Percentiles rank a stretch among this genome's conserved stretches.
phyloP scores from a whole-genome alignment of 35 echinoderm and acorn worm species.

The Heliocidaris erythrogramma region DNA sequence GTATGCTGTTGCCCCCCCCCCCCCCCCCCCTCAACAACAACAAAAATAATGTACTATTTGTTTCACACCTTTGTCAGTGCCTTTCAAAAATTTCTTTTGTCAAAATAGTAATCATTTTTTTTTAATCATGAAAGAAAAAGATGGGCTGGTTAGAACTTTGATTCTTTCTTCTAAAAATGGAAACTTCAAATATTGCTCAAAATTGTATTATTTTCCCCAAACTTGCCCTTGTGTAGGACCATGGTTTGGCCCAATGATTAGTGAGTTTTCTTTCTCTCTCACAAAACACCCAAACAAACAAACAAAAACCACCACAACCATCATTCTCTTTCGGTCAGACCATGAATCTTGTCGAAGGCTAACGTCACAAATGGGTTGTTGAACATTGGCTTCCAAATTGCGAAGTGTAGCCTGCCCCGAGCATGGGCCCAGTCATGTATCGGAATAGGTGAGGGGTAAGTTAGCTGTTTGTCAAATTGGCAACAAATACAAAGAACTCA shows the following conservation, averaged over 20 bases:
- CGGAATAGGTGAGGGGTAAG: conserved; percentile 21
- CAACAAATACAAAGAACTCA: conserved; percentile 1
- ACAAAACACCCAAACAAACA: conserved; percentile 20
- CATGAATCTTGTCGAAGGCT: conserved; percentile 26
- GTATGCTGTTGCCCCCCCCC: no score
- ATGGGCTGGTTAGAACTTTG: background rate
- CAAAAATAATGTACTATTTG: no score
- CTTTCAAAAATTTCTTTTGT: background rate
- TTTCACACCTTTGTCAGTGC: no score
- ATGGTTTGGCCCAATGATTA: background rate
- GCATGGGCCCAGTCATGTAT: background rate
- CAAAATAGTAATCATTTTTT: background rate
- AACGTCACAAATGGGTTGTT: conserved; percentile 11
- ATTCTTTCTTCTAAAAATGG: background rate
- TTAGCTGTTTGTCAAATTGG: conserved; percentile 23
- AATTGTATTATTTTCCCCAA: background rate
- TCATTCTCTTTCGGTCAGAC: conserved; percentile 35
- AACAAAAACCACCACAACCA: background rate
- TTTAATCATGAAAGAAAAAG: background rate
- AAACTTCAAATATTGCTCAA: background rate
- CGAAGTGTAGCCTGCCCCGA: conserved; percentile 11
- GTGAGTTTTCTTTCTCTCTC: conserved; percentile 25
- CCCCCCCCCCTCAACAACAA: no score
- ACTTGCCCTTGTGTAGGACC: background rate
- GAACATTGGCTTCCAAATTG: background rate